These are phyloP conservation scores for Loxodonta africana DNA, from an alignment of 2,113 vertebrate species.

Conservation along the genomic window DNA sequence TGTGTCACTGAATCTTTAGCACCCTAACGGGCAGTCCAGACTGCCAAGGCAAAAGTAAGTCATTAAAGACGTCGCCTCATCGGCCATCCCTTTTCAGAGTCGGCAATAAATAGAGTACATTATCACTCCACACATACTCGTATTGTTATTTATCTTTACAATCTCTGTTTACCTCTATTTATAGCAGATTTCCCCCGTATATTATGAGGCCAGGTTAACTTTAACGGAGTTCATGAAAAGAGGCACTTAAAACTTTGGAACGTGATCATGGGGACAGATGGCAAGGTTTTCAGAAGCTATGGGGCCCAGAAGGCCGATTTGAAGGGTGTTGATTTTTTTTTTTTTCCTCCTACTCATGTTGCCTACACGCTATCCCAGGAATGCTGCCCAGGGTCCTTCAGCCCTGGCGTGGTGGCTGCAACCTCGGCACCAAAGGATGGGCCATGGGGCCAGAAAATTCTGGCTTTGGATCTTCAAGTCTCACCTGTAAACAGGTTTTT, in stretches of 20 bases:
- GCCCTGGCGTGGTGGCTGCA: rapidly evolving
- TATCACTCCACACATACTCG: constrained; percentile 86
- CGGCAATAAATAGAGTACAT: constrained; percentile 90
- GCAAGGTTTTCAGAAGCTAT: constrained; percentile 41
- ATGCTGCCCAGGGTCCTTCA: background rate
- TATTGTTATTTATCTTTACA: constrained; percentile 91
- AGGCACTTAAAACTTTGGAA: constrained; percentile 86
- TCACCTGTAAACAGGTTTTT: background rate
- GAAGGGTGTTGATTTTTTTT: constrained; percentile 76
- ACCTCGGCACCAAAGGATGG: background rate
- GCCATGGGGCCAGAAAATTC: background rate
- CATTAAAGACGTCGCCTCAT: constrained; percentile 92
- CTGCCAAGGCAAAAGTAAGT: constrained; percentile 92
- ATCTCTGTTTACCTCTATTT: constrained; percentile 92
- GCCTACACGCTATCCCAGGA: background rate
- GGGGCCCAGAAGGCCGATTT: constrained; percentile 77
- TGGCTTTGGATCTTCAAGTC: background rate
- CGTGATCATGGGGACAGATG: constrained; percentile 72
- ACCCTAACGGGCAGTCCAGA: constrained; percentile 92
- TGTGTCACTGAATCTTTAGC: constrained; percentile 99
- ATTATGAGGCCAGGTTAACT: constrained; percentile 87
- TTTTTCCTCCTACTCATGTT: background rate
- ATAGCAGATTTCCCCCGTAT: constrained; percentile 86
- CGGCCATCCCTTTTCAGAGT: constrained; percentile 87
- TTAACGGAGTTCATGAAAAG: constrained; percentile 87